These are phyloP conservation scores for Punctoribates punctum DNA, from an alignment of 2,888 invertebrate genomes.

Conservation along the genomic window DNA sequence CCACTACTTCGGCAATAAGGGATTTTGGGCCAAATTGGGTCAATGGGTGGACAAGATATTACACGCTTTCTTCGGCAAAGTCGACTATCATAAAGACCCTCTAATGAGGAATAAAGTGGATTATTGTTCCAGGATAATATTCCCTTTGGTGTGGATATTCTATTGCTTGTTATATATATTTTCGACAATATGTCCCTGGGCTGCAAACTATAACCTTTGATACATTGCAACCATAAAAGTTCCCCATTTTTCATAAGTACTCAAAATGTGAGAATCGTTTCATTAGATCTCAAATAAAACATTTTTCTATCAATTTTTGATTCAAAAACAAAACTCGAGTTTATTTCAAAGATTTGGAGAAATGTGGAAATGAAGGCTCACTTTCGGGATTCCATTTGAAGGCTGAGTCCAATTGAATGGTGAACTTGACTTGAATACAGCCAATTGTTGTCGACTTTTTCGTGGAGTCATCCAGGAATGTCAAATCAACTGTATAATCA, in stretches of 20 bases:
- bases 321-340: not conserved
- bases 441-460: not conserved
- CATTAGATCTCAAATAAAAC: not conserved
- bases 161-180: conserved; percentile 41
- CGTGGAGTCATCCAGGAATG: not conserved
- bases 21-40: conserved; percentile 3
- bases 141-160: conserved; percentile 39
- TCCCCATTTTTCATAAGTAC: not conserved
- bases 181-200: conserved; percentile 21
- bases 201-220: conserved; percentile 8
- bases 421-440: not conserved
- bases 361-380: not conserved
- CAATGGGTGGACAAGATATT: conserved; percentile 14
- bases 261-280: not conserved
- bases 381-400: not conserved
- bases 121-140: conserved; percentile 37
- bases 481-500: not conserved
- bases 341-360: not conserved
- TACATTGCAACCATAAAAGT: not conserved
- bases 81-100: conserved; percentile 39
- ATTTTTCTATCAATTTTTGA: not conserved
- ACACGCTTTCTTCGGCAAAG: conserved; percentile 33
- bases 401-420: not conserved
- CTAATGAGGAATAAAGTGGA: conserved; percentile 42
- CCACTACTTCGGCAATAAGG: conserved; percentile 39